These are phyloP conservation scores for Candidula unifasciata DNA, from an alignment of 2,888 invertebrate genomes.

Conservation along the genomic window DNA sequence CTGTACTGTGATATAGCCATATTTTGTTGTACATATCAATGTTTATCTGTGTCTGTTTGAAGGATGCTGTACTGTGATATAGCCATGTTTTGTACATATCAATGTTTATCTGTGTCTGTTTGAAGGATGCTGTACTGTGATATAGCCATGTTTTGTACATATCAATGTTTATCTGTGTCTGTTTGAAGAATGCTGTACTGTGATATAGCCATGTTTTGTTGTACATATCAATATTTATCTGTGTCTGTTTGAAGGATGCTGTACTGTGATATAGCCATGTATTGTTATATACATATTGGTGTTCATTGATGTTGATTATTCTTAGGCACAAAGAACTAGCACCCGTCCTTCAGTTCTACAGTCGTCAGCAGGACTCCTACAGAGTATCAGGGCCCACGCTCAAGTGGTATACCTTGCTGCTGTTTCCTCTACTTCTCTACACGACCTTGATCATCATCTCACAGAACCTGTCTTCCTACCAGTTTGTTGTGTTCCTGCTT, in stretches of 20 bases:
- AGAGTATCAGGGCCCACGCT: conserved; percentile 45
- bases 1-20: too few relatives aligned
- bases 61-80: too few relatives aligned
- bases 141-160: neutral
- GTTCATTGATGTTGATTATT: neutral
- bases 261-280: too few relatives aligned
- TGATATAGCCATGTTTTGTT: conserved; percentile 28
- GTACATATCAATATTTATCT: too few relatives aligned
- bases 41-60: too few relatives aligned
- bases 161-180: neutral
- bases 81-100: neutral
- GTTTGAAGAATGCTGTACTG: too few relatives aligned
- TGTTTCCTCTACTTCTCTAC: conserved; percentile 65
- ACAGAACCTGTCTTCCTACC: conserved; percentile 57
- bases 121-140: neutral
- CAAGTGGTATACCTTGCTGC: conserved; percentile 68
- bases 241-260: too few relatives aligned
- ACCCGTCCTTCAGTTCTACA: conserved; percentile 58
- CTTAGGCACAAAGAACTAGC: conserved; percentile 64
- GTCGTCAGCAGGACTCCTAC: conserved; percentile 53
- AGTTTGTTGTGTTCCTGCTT: conserved; percentile 61
- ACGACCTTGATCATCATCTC: conserved; percentile 56
- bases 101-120: neutral
- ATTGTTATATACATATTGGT: too few relatives aligned
- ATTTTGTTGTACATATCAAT: too few relatives aligned